Conservation (phyloP, 1,140 invertebrate species). For the Saccostrea glomerata region DNA sequence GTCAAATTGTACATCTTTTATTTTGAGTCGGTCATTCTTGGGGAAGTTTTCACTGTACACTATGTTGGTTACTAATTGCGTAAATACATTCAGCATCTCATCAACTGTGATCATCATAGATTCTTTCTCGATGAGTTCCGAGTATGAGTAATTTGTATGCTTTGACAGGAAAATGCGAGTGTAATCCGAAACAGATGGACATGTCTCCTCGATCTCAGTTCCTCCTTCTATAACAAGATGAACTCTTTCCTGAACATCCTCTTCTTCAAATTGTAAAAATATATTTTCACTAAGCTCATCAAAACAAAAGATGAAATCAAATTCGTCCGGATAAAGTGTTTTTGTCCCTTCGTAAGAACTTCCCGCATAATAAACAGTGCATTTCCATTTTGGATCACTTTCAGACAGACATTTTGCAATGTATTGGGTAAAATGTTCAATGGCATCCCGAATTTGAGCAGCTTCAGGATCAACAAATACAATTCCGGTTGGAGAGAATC, state of each 20-base stretch:
- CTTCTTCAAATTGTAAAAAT: constrained; percentile 9
- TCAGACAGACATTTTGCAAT: constrained; percentile 14
- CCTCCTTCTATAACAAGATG: background rate
- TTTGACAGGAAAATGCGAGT: constrained; percentile 15
- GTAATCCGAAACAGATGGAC: constrained; percentile 30
- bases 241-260: background rate
- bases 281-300: constrained; percentile 39
- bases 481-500: background rate
- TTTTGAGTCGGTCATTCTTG: background rate
- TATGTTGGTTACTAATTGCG: background rate
- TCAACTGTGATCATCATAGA: constrained; percentile 34
- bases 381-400: constrained; percentile 34
- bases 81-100: constrained; percentile 28
- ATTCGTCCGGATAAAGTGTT: constrained; percentile 41
- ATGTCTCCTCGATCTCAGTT: background rate
- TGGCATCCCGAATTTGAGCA: constrained; percentile 16
- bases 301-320: constrained; percentile 49
- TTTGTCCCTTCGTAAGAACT: constrained; percentile 49
- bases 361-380: constrained; percentile 41
- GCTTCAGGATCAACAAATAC: constrained; percentile 3
- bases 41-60: constrained; percentile 36
- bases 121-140: constrained; percentile 17
- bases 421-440: constrained; percentile 11
- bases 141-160: background rate
- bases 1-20: constrained; percentile 37